A percentile compares a stretch with the other conserved stretches of the same genome.
These are phyloP conservation scores for Lasaia peninsularis DNA, from an alignment of 1,140 invertebrate genomes.

Conservation along the genomic window DNA sequence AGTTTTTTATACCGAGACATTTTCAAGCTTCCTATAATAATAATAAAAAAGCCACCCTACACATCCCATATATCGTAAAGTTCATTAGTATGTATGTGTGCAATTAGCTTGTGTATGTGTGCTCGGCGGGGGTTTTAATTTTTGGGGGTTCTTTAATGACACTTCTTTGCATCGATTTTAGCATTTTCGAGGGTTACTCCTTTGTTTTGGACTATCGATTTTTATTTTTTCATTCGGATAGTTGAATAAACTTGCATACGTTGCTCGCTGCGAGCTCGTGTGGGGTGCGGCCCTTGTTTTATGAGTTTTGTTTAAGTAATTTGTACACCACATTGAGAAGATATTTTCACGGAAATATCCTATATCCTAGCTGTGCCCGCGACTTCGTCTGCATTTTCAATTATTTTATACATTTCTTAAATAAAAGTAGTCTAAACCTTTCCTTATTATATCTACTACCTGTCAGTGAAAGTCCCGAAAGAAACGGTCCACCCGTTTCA, in stretches of 20 bases:
- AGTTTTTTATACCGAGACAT: no score
- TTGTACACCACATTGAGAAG: no score
- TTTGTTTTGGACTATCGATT: slow-evolving; percentile 73
- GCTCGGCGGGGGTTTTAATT: slow-evolving; percentile 68
- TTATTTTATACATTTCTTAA: no score
- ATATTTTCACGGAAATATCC: no score
- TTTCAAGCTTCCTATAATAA: no score
- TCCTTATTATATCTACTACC: no score
- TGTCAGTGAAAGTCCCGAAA: no score
- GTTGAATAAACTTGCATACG: slow-evolving; percentile 36
- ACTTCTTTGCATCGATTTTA: slow-evolving; percentile 75
- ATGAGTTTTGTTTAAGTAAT: background rate
- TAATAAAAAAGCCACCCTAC: slow-evolving; percentile 30
- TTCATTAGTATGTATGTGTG: slow-evolving; percentile 55
- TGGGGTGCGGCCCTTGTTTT: slow-evolving; percentile 16
- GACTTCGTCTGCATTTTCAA: no score
- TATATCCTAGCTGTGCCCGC: no score
- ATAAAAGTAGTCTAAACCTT: no score
- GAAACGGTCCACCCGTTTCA: no score
- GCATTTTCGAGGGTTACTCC: slow-evolving; percentile 68
- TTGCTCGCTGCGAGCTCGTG: slow-evolving; percentile 18
- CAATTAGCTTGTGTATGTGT: slow-evolving; percentile 48
- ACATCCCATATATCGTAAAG: slow-evolving; percentile 31
- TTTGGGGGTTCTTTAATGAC: slow-evolving; percentile 76
- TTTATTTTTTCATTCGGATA: slow-evolving; percentile 45